Base-by-base conservation (phyloP, 2,797 vertebrate genomes). In the Etheostoma nigrum region DNA sequence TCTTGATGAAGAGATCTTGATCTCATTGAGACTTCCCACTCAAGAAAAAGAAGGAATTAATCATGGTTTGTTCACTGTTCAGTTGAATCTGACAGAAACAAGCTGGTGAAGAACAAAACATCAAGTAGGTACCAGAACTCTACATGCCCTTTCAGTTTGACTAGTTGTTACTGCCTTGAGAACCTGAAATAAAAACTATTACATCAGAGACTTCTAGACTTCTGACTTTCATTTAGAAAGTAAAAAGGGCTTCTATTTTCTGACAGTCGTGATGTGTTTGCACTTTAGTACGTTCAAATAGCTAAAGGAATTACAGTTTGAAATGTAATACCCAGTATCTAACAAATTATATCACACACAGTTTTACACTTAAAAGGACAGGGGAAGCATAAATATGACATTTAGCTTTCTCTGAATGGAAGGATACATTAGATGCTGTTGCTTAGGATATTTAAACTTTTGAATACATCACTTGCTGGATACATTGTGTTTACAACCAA, bases 11-110 rank as follows among this genome's bases (percentile, higher is more conserved):
- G 45, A 81, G 4, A 68, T 74, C 30, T 53, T 42, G 67, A 83
- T 68, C 23, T 78, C 57, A 64, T 11, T 53, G 54, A 81, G 72
- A 40, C 36, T 57, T 66, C 30, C 21, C 2, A 1, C 47, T 72
- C 13, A 51, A 7, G 23, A 44, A 58, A 40, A 33, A 66, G 6
- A 48, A 21, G 1, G 16, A 77, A 65, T 78, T 75, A 71, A 84
- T 79, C 69, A 30, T 57, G 77, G 67, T 87, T 81, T 77, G 27
- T 63, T 71, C 70, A 25, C 12, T 18, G 61, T 62, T 66, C 47
- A 19, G 55, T 10, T 69, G 33, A 64, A 59, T 60, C 15, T 72
- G 68, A 80, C 68, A 71, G 54, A 66, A 78, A 80, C 70, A 66
- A 15, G 60, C 21, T 45, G 52, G 51, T 11, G 19, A 66, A 67